Evolutionary conservation across 2,113 vertebrate genomes (phyloP).

Genomic region (Meles meles): DNA sequence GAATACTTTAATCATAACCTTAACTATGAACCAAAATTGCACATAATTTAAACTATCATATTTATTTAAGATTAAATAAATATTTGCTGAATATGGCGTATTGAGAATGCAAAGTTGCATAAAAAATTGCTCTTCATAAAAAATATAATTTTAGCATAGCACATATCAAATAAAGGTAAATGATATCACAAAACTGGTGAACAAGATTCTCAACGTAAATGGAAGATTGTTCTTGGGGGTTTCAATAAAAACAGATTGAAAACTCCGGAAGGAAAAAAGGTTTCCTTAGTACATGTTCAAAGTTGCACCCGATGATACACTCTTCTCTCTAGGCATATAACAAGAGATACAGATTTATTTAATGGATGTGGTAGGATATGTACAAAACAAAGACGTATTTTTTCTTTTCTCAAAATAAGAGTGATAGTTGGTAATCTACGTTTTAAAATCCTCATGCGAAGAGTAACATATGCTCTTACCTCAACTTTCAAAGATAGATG

Average conservation of each 20-base stretch:
- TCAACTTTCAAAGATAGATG: not conserved
- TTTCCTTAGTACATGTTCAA: not conserved
- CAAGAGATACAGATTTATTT: not conserved
- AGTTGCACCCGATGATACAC: not conserved
- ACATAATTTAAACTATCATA: constrained; percentile 22
- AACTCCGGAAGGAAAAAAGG: not conserved
- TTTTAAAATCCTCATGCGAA: not conserved
- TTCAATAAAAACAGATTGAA: not conserved
- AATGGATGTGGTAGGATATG: not conserved
- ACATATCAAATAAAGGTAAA: not conserved
- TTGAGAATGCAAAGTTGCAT: not conserved
- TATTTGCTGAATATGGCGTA: not conserved
- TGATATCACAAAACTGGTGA: not conserved
- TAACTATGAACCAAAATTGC: not conserved
- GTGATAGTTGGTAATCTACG: not conserved
- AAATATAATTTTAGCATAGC: not conserved
- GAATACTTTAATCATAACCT: not conserved
- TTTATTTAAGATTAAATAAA: constrained; percentile 37
- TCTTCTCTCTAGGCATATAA: not conserved
- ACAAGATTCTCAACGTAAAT: not conserved
- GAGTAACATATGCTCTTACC: not conserved
- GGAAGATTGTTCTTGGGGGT: not conserved
- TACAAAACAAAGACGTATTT: not conserved
- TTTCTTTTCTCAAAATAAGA: not conserved
- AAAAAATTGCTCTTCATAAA: not conserved